These are phyloP conservation scores for Liodrosophila aerea DNA, from an alignment of 2,888 invertebrate species.

Conservation along the genomic window DNA sequence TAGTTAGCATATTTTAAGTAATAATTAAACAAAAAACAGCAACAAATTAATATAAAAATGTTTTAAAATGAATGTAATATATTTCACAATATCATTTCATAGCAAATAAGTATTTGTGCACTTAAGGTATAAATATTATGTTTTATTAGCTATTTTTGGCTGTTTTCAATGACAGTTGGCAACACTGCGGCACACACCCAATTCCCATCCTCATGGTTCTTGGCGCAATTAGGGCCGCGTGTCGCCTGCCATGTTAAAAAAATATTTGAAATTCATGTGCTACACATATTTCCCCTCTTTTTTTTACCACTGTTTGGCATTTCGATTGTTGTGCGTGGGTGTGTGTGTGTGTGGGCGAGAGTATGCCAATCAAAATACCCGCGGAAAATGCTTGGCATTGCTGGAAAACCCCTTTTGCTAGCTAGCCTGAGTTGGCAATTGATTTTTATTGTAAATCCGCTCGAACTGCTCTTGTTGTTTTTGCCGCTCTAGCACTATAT, in stretches of 20 bases:
- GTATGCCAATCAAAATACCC: constrained; percentile 75
- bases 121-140: no score
- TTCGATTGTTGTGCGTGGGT: constrained; percentile 58
- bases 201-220: background rate
- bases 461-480: constrained; percentile 12
- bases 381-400: constrained; percentile 73
- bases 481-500: no score
- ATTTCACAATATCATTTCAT: no score
- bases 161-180: no score
- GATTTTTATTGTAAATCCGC: constrained; percentile 60
- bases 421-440: constrained; percentile 50
- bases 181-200: no score
- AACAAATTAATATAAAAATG: no score
- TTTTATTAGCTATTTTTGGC: no score
- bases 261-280: constrained; percentile 74
- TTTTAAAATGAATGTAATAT: no score
- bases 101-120: no score
- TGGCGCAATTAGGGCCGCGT: constrained; percentile 63
- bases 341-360: constrained; percentile 18
- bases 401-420: constrained; percentile 45
- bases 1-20: no score
- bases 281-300: constrained; percentile 38
- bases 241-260: constrained; percentile 66
- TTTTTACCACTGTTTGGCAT: constrained; percentile 53
- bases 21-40: no score